phyloP scores from a whole-genome alignment of 2,113 vertebrate genomes.

The Bambusicola thoracicus region DNA sequence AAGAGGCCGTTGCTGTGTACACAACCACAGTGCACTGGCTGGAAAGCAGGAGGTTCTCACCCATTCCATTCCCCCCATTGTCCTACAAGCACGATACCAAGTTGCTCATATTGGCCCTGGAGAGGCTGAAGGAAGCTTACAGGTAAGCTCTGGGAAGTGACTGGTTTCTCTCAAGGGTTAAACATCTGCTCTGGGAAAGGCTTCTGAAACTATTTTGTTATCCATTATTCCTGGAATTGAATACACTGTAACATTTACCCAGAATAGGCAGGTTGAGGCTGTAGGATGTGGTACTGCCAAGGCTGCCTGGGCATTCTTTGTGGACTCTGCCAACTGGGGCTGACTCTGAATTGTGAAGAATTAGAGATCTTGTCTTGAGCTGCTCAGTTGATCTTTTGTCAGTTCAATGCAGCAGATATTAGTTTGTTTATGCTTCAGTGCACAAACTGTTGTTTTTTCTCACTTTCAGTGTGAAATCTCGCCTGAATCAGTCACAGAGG shows the following conservation, averaged over 20 bases:
- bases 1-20: conserved; percentile 99
- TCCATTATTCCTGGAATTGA: neutral
- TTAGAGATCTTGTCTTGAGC: neutral
- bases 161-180: neutral
- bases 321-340: neutral
- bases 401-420: neutral
- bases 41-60: conserved; percentile 97
- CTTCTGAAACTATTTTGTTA: neutral
- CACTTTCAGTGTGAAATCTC: conserved; percentile 92
- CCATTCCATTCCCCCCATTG: conserved; percentile 94
- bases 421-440: neutral
- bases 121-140: conserved; percentile 98
- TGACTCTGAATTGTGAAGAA: neutral
- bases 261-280: neutral
- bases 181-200: neutral
- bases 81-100: conserved; percentile 99
- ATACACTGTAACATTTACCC: rapidly evolving
- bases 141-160: conserved; percentile 77
- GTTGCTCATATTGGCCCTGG: conserved; percentile 94
- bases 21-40: conserved; percentile 99
- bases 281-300: neutral
- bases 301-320: neutral
- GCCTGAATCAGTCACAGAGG: conserved; percentile 97
- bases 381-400: neutral
- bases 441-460: neutral